Base-by-base conservation (phyloP, 2,113 vertebrate species). In the Talpa occidentalis region DNA sequence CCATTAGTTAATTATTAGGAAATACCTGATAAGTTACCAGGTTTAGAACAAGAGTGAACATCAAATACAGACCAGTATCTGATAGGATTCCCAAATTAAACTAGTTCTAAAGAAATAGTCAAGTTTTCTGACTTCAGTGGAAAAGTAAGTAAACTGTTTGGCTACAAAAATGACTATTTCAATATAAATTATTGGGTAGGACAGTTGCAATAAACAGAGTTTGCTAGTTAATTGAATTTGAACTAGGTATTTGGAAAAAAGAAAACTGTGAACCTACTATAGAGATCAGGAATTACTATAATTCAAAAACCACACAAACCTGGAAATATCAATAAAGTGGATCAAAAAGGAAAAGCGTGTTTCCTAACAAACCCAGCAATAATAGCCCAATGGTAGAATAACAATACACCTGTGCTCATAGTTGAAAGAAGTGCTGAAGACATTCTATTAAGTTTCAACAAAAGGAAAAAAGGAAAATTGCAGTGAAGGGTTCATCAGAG, bases 291-390 rank as follows among this genome's bases (percentile, higher is more conserved):
- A 95, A 79, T 62, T 89, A 89, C 66, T 84, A 86, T 94, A 86
- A 96, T 94, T 94, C 72, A 95, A 96, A 97, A 95, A 84, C 24
- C 42, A 93, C 24, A 83, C 30, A 76, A 81, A 62, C 22, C 40
- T 88, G 14, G n/a, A 74, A 84, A 95, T 4, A 30, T 66, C 80
- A 95, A 79, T 54, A 74, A 70, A 90, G 21, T 66, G 79, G 40
- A 94, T 87, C 30, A 82, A 95, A 93, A 5, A 1, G 2, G 35
- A 4, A n/a, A 79, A 67, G 2, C 24, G 1, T 93, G 37, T 85
- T 96, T 91, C 76, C 83, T 93, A 96, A 96, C 72, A 95, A 94
- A 92, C 47, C 37, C 74, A 78, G 79, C 82, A 88, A 95, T 90
- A 91, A 81, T 28, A 32, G 89, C 84, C 67, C 59, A 94, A 42